A percentile compares a stretch with the other conserved stretches of the same genome.
phyloP scores from a whole-genome alignment of 2,113 vertebrate genomes.

The Pomatorhinus ruficollis region DNA sequence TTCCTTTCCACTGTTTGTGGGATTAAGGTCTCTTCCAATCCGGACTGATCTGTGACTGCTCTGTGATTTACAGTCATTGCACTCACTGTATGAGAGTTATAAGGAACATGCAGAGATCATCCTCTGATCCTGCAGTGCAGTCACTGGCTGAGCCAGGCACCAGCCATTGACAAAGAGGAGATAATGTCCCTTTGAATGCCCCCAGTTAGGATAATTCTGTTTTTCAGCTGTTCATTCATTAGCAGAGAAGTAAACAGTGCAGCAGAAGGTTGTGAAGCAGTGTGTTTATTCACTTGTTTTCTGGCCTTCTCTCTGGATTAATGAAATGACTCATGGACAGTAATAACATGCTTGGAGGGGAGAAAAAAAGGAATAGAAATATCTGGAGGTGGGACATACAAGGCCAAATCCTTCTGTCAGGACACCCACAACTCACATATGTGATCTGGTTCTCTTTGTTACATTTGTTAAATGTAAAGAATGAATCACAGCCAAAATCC shows the following conservation, averaged over 20 bases:
- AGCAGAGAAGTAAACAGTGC: conserved; percentile 40
- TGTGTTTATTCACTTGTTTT: conserved; percentile 64
- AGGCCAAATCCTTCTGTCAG: not conserved
- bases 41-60: not conserved
- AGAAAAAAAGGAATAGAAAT: not conserved
- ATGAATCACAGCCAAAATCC: not conserved
- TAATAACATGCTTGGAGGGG: not conserved
- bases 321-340: conserved; percentile 55
- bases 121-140: not conserved
- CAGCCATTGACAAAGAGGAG: not conserved
- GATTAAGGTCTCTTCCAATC: not conserved
- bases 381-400: not conserved
- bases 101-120: not conserved
- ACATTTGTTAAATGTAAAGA: not conserved
- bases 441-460: not conserved
- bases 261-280: conserved; percentile 50
- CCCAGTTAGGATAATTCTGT: conserved; percentile 9
- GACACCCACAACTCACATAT: not conserved
- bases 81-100: not conserved
- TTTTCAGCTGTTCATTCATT: conserved; percentile 57
- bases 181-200: conserved; percentile 36
- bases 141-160: not conserved
- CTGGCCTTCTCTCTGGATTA: conserved; percentile 21
- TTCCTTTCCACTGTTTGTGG: not conserved
- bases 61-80: not conserved